Conservation (phyloP, 2,113 vertebrate genomes). For the Trogon surrucura region DNA sequence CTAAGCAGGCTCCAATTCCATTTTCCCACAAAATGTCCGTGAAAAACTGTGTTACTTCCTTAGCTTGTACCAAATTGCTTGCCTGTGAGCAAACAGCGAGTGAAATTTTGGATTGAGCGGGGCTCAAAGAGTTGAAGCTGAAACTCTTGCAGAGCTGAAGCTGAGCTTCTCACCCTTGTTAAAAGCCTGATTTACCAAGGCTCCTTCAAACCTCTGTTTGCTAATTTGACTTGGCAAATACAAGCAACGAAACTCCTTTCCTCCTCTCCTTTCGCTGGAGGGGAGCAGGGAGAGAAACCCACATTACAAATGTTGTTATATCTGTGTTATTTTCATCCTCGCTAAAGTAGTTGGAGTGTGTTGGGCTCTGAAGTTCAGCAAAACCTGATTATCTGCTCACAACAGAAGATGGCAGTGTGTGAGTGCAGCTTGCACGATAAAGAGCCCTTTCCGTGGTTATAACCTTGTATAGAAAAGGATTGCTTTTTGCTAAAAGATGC, state of each 20-base stretch:
- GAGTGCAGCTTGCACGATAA: neutral
- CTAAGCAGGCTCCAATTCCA: rapidly evolving
- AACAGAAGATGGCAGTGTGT: constrained; percentile 76
- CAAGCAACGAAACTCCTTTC: neutral
- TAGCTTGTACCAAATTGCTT: neutral
- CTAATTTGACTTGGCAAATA: neutral
- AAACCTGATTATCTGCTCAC: neutral
- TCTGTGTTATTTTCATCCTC: neutral
- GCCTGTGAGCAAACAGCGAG: neutral
- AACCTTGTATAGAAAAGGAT: neutral
- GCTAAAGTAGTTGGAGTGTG: neutral
- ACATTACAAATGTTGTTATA: neutral
- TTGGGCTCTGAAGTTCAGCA: neutral
- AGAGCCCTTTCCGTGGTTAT: rapidly evolving
- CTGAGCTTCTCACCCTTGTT: neutral
- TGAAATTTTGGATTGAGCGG: neutral
- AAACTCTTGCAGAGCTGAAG: neutral
- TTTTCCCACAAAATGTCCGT: neutral
- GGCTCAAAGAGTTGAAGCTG: neutral
- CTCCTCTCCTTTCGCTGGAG: neutral
- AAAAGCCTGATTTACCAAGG: neutral
- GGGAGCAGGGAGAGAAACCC: neutral
- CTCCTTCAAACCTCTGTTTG: neutral
- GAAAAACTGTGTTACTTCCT: neutral
- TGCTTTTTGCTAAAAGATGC: neutral